Base-by-base conservation (phyloP, 2,797 vertebrate species). In the Spinus olivaceus region DNA sequence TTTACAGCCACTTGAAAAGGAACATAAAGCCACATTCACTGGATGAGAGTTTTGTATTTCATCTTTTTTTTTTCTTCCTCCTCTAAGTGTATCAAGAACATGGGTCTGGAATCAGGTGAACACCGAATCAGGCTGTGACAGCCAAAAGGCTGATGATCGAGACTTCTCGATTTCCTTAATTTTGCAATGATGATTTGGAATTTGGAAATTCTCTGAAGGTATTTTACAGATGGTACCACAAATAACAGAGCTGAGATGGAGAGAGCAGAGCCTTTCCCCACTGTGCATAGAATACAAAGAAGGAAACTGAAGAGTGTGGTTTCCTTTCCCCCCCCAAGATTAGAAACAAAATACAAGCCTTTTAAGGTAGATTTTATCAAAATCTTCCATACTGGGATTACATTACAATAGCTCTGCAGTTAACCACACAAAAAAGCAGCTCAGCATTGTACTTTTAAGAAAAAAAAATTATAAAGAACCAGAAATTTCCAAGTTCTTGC, bases 151-250 rank as follows among this genome's bases (percentile, higher is more conserved):
- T 47, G 42, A 49, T 10, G 11, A 49, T 20, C 24, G 51, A 41
- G 39, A 25, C 53, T 61, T 51, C 10, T n/a, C 0, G 0, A 32
- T 50, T 71, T 57, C 42, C 44, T 53, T 24, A 14, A 39, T 33
- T 42, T n/a, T 73, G 33, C 56, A 27, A 33, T 19, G 28, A 66
- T 4, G 6, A 47, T 25, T 60, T 60, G 35, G 35, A 60, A 60
- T 60, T 60, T 28, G 25, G 49, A 39, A 81, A 61, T 28, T 30
- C 66, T 84, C 59, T 32, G 10, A 67, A 71, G 37, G n/a, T 3
- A 25, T 53, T 72, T 86, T 46, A 69, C 10, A 64, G n/a, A 61
- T 7, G 19, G 35, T 65, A 71, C 32, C 65, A 67, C 5, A 81
- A 64, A 11, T 3, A 56, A 28, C 14, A 32, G n/a, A 83, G 53